Conservation (phyloP, 2,113 vertebrate genomes). For the Vimba vimba region DNA sequence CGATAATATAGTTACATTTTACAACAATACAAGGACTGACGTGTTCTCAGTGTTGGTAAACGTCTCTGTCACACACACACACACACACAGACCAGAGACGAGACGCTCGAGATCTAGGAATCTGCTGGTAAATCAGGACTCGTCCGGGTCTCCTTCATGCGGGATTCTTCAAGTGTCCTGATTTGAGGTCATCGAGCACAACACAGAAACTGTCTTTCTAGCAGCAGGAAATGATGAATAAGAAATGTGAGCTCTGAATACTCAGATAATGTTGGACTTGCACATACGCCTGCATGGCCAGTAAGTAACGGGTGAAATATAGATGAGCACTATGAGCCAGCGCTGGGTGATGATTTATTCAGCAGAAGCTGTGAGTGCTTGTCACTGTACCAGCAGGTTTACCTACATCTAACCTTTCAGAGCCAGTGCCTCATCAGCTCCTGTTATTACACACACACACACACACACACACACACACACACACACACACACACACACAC, state of each 20-base stretch:
- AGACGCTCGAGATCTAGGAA: neutral
- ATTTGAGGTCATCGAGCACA: conserved; percentile 45
- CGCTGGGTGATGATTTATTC: conserved; percentile 72
- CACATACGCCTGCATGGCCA: conserved; percentile 3
- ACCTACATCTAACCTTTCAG: conserved; percentile 48
- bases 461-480: too few species aligned
- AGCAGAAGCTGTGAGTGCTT: conserved; percentile 63
- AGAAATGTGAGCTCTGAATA: conserved; percentile 53
- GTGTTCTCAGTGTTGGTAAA: neutral
- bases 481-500: too few species aligned
- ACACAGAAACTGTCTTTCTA: conserved; percentile 39
- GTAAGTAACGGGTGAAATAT: conserved; percentile 71
- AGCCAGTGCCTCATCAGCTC: neutral
- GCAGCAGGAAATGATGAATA: conserved; percentile 48
- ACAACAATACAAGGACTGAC: neutral
- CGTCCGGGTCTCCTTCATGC: neutral
- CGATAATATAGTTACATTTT: too few species aligned
- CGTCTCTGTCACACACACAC: neutral
- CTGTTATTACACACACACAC: too few species aligned
- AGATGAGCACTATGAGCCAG: conserved; percentile 69
- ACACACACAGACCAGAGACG: too few species aligned
- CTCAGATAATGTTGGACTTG: conserved; percentile 44
- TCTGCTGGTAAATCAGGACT: neutral
- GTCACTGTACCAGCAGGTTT: conserved; percentile 67
- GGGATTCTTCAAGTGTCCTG: conserved; percentile 6